Percentiles rank a stretch among this genome's conserved stretches.
Evolutionary conservation across 92 coral and sea anemone genomes (phyloP).

Genomic region (Zoanthus sansibaricus): DNA sequence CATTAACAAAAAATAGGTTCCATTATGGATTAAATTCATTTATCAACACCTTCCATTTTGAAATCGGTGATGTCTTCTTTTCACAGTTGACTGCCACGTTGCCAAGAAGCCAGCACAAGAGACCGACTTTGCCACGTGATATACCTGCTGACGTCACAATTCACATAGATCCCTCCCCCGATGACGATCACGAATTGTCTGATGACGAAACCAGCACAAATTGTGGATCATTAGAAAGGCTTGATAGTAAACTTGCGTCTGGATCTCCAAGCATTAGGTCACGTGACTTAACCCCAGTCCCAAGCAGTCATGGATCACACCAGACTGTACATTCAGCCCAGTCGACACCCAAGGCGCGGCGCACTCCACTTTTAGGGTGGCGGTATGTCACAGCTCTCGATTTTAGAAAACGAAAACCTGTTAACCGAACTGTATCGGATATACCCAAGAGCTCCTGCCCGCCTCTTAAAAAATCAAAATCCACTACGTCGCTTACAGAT

Average conservation of each 20-base stretch:
- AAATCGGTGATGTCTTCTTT: not conserved
- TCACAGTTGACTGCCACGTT: constrained; percentile 34
- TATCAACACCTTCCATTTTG: not conserved
- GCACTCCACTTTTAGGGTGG: constrained; percentile 70
- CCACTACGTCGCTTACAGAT: constrained; percentile 76
- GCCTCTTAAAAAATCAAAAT: constrained; percentile 75
- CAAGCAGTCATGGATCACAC: constrained; percentile 68
- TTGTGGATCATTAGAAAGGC: constrained; percentile 54
- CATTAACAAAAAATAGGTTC: no score
- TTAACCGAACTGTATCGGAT: constrained; percentile 86
- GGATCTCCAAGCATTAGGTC: constrained; percentile 32
- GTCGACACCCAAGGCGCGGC: constrained; percentile 79
- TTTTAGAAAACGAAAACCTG: constrained; percentile 46
- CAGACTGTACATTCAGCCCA: constrained; percentile 68
- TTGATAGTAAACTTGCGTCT: constrained; percentile 46
- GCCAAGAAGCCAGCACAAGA: constrained; percentile 43
- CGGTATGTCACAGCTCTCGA: constrained; percentile 62
- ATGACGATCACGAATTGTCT: constrained; percentile 56
- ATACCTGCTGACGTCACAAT: constrained; percentile 64
- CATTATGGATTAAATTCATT: no score
- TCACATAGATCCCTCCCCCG: constrained; percentile 66
- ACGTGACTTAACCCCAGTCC: constrained; percentile 58
- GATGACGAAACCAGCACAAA: constrained; percentile 54
- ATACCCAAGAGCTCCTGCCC: constrained; percentile 64
- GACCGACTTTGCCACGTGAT: constrained; percentile 48